Evolutionary conservation across 2,113 vertebrate species (phyloP), one percentile per base, ranked within the genome.

Genomic region (Sula dactylatra): DNA sequence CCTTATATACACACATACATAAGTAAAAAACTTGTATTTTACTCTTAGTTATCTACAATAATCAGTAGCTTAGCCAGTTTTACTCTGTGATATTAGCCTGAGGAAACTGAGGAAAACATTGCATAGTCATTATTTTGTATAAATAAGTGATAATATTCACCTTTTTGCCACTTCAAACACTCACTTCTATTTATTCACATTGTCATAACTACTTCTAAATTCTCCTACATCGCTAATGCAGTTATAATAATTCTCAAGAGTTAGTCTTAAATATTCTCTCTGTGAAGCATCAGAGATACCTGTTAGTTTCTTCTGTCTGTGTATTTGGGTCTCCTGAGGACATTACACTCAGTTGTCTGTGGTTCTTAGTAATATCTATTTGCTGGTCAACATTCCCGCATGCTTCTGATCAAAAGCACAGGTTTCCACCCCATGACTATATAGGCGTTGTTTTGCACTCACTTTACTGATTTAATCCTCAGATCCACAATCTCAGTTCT

Each of bases 171-270:
- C 56, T 27, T 89, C 44, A 86, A 94, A 92, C 22, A 56, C 50
- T 92, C 55, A 47, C 7, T 90, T 90, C 38, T 80, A 76, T 89
- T 89, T 82, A 91, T 89, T 94, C 54, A 71, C 29, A 1, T 86
- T 88, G 78, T 59, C 21, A 40, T 50, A 82, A 85, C 49, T 85
- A 54, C 29, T 84, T 80, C 32, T 66, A 79, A 89, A 79, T 84
- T 87, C 44, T 82, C 34, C 82, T 58, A 36, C 22, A 66, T 87
- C 16, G 77, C 44, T 90, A 88, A 89, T 65, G 52, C 31, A 61
- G 16, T 79, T 92, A 73, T 82, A 91, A 76, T 78, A 93, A 91
- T 66, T 87, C 73, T 90, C 81, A 86, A 58, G 56, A 91, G 78
- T 69, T 61, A 70, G 49, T 66, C 20, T 20, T 77, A 77, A 65